phyloP scores from a whole-genome alignment of 2,797 vertebrate genomes.

The Coilia nasus region DNA sequence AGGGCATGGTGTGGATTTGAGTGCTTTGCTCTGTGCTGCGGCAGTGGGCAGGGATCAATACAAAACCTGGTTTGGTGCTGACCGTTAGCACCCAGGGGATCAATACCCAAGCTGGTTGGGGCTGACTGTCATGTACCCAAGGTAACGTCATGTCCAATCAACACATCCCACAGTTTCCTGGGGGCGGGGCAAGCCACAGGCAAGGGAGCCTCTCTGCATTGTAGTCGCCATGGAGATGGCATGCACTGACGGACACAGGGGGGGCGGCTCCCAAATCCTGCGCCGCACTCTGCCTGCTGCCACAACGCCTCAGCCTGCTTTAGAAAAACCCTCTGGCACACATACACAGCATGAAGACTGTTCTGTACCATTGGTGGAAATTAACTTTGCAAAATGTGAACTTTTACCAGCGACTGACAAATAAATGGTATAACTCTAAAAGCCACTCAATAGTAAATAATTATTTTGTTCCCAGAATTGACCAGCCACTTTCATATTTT shows the following conservation, averaged over 20 bases:
- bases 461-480: no score
- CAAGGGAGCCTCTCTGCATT: conserved; percentile 93
- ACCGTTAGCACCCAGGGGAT: conserved; percentile 30
- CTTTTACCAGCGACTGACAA: no score
- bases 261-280: conserved; percentile 40
- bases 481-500: no score
- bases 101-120: conserved; percentile 86
- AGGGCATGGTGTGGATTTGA: conserved; percentile 45
- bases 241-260: conserved; percentile 56
- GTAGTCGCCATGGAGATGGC: conserved; percentile 70
- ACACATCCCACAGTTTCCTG: conserved; percentile 97
- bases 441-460: no score
- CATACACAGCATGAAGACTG: background rate
- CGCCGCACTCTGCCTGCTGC: conserved; percentile 52
- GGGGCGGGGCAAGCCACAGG: conserved; percentile 82
- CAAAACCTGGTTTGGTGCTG: conserved; percentile 77
- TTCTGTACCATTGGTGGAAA: background rate
- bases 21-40: conserved; percentile 42
- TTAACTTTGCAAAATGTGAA: no score
- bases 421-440: no score
- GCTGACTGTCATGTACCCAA: conserved; percentile 99
- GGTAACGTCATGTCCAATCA: conserved; percentile 97
- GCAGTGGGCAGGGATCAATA: conserved; percentile 63
- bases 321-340: background rate
- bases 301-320: conserved; percentile 71